Percentiles rank a stretch among this genome's conserved stretches.
Conservation (phyloP, 2,113 vertebrate genomes). For the Thamnaconus septentrionalis region DNA sequence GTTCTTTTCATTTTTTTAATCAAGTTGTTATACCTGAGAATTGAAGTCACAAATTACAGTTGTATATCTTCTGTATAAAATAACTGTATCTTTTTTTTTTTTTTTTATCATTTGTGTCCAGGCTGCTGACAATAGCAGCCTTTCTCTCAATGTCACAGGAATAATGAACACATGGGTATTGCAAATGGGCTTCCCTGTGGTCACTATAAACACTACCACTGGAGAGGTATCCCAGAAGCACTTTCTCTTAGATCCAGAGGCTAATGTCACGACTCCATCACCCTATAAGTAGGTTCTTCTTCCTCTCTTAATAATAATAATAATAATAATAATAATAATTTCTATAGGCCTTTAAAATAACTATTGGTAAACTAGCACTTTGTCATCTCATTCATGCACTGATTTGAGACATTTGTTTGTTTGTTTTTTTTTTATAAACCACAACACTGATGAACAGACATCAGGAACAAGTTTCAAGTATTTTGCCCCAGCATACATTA, state of each 20-base stretch:
- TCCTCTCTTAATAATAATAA: no score
- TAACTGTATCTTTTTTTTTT: not conserved
- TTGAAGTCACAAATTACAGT: not conserved
- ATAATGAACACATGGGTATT: conserved; percentile 93
- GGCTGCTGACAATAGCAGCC: conserved; percentile 13
- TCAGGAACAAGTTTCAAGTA: no score
- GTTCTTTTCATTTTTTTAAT: not conserved
- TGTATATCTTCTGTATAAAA: not conserved
- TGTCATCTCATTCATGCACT: no score
- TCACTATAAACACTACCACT: conserved; percentile 74
- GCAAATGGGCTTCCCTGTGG: conserved; percentile 92
- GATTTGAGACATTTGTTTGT: no score
- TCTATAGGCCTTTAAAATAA: no score
- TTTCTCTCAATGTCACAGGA: not conserved
- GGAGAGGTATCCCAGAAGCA: conserved; percentile 78
- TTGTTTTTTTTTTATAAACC: no score
- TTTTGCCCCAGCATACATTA: no score
- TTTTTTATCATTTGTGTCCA: not conserved
- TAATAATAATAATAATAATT: no score
- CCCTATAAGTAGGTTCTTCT: conserved; percentile 72
- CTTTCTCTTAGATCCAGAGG: conserved; percentile 81
- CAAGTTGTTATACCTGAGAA: not conserved
- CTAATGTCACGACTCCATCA: conserved; percentile 73
- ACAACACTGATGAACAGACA: no score
- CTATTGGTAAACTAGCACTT: no score